Evolutionary conservation across 2,888 invertebrate species (phyloP).

Genomic region (Drosophila rubida): DNA sequence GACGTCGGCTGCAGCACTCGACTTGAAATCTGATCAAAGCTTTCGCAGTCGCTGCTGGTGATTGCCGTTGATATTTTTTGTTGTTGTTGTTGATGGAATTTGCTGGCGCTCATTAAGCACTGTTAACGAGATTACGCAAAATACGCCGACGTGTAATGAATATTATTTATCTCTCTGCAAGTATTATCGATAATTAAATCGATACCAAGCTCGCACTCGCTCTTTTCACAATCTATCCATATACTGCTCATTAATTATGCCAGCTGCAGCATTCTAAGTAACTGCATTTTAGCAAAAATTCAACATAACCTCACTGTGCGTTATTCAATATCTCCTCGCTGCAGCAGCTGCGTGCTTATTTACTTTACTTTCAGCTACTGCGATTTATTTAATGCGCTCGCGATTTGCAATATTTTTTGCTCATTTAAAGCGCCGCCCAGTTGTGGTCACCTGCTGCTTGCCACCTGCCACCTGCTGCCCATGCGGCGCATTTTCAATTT

Average conservation of each 20-base stretch:
- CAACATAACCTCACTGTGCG: not conserved
- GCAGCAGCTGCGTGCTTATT: not conserved
- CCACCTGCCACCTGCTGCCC: not conserved
- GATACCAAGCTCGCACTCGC: not conserved
- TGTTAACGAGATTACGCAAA: too few species aligned
- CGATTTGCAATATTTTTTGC: not conserved
- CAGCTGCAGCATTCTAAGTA: not conserved
- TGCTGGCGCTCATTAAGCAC: not conserved
- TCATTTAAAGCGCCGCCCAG: conserved; percentile 13
- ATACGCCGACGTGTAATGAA: not conserved
- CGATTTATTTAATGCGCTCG: not conserved
- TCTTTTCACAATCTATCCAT: not conserved
- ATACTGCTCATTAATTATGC: not conserved
- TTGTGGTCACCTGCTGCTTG: conserved; percentile 2
- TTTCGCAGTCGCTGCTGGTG: conserved; percentile 21
- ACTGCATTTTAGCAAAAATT: too few species aligned
- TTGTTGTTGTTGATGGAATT: not conserved
- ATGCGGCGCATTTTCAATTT: not conserved
- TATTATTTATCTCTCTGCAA: not conserved
- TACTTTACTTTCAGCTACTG: not conserved
- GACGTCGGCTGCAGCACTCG: conserved; percentile 3
- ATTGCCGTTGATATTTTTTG: not conserved
- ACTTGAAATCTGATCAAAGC: conserved; percentile 36
- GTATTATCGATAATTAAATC: not conserved
- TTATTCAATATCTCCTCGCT: not conserved